phyloP scores from a whole-genome alignment of 1,140 invertebrate species.

The Orussus abietinus region DNA sequence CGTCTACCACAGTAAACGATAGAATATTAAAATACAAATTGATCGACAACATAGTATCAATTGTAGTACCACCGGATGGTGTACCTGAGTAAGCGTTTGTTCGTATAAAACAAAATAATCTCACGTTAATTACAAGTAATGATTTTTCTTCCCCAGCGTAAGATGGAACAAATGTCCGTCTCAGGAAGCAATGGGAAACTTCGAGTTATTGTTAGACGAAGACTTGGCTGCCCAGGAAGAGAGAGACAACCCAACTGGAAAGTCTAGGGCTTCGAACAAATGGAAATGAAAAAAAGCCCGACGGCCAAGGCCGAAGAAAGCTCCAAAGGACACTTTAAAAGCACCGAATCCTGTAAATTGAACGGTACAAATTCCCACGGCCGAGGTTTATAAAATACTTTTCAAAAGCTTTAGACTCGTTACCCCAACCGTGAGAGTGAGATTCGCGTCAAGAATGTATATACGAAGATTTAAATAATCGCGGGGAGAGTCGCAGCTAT shows the following conservation, averaged over 20 bases:
- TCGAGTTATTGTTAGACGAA: conserved; percentile 85
- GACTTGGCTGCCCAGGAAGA: conserved; percentile 64
- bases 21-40: conserved; percentile 94
- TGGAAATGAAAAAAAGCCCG: conserved; percentile 43
- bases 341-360: too few species aligned
- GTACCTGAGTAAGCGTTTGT: conserved; percentile 75
- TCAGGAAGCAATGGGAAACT: conserved; percentile 78
- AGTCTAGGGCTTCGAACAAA: conserved; percentile 36
- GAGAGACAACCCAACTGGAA: conserved; percentile 38
- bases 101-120: too few species aligned
- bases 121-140: too few species aligned
- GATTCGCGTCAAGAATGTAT: too few species aligned
- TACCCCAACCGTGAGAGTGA: too few species aligned
- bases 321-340: too few species aligned
- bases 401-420: too few species aligned
- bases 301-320: too few species aligned
- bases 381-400: conserved; percentile 4
- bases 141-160: conserved; percentile 60
- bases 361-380: too few species aligned
- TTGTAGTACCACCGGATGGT: conserved; percentile 85
- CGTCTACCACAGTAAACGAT: conserved; percentile 93
- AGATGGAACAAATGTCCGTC: conserved; percentile 86
- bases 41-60: conserved; percentile 90
- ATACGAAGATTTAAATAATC: too few species aligned
- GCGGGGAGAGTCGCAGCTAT: too few species aligned